These are phyloP conservation scores for Acromyrmex echinatior DNA, from an alignment of 1,140 invertebrate species.

Conservation along the genomic window DNA sequence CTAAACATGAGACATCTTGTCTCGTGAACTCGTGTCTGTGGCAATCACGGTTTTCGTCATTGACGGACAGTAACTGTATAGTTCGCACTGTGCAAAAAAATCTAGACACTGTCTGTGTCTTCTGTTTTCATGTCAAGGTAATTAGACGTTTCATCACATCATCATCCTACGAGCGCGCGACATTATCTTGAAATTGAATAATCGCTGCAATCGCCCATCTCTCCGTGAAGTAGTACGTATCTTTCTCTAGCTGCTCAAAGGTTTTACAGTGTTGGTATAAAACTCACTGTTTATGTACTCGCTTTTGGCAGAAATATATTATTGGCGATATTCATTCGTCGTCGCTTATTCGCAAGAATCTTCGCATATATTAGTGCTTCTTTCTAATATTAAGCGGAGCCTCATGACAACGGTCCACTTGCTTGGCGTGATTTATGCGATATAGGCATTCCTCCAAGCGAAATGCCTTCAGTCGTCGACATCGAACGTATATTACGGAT, in stretches of 20 bases:
- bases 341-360: background rate
- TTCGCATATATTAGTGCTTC: background rate
- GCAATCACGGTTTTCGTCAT: constrained; percentile 36
- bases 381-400: background rate
- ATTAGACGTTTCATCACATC: constrained; percentile 59
- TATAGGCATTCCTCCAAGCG: background rate
- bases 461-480: constrained; percentile 46
- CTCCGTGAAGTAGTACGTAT: background rate
- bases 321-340: background rate
- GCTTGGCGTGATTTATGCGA: constrained; percentile 1
- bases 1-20: background rate
- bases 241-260: background rate
- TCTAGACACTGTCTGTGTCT: constrained; percentile 27
- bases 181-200: constrained; percentile 54
- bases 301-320: background rate
- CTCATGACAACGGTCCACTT: background rate
- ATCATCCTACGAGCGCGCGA: constrained; percentile 34
- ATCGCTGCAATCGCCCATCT: background rate
- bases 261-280: background rate
- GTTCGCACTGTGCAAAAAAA: constrained; percentile 14
- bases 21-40: constrained; percentile 4
- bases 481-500: constrained; percentile 44
- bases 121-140: constrained; percentile 62
- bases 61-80: constrained; percentile 1
- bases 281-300: background rate